Conservation (phyloP, 2,888 invertebrate genomes). For the Drosophila testacea region DNA sequence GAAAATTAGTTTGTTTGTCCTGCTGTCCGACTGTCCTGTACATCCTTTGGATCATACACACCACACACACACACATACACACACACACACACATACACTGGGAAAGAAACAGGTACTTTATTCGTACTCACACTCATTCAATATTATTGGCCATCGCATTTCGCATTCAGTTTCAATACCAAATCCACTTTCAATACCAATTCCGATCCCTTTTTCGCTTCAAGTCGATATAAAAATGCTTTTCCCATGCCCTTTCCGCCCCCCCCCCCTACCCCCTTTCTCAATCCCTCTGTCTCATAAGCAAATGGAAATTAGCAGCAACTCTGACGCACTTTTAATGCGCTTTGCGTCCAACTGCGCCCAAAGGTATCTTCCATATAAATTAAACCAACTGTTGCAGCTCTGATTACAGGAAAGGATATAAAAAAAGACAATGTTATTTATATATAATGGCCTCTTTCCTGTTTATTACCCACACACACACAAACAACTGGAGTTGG, state of each 20-base stretch:
- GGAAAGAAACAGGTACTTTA: conserved; percentile 27
- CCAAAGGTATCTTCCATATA: conserved; percentile 26
- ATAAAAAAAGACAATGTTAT: too few species aligned
- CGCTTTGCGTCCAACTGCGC: conserved; percentile 24
- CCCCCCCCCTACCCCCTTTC: background rate
- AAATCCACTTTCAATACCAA: conserved; percentile 42
- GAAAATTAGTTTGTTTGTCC: conserved; percentile 74
- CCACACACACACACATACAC: background rate
- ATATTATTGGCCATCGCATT: conserved; percentile 50
- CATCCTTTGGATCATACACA: background rate
- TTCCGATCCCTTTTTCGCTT: conserved; percentile 11
- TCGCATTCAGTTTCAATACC: conserved; percentile 47
- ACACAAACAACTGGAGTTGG: too few species aligned
- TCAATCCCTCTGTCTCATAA: background rate
- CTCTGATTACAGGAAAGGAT: background rate
- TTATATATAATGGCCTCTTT: too few species aligned
- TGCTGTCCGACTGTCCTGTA: conserved; percentile 1
- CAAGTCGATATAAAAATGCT: conserved; percentile 24
- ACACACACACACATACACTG: background rate
- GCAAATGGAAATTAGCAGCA: conserved; percentile 43
- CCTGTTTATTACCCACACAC: too few species aligned
- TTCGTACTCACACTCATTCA: conserved; percentile 35
- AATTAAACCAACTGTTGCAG: conserved; percentile 36
- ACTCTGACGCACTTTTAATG: conserved; percentile 26
- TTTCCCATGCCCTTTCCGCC: background rate